Percentiles rank a stretch among this genome's conserved stretches.
Conservation (phyloP, 2,113 vertebrate species). For the Chascanopsetta lugubris region DNA sequence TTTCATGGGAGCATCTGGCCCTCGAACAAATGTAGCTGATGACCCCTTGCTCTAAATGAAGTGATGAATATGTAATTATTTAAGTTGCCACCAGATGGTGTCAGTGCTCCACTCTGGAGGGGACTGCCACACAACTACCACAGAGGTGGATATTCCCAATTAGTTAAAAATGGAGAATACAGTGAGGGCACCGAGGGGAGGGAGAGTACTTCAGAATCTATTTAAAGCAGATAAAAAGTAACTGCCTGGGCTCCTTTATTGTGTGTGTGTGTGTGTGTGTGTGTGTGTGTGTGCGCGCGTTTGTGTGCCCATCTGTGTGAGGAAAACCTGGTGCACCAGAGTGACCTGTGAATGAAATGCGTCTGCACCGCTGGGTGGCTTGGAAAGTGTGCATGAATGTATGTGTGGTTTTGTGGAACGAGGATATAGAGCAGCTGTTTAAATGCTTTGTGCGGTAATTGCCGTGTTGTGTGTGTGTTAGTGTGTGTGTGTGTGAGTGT, state of each 20-base stretch:
- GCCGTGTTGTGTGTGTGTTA: slow-evolving; percentile 20
- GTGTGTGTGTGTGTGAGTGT: slow-evolving; percentile 1
- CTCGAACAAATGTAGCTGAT: no score
- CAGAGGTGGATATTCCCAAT: slow-evolving; percentile 12
- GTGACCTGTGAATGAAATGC: slow-evolving; percentile 10
- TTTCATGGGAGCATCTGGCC: no score
- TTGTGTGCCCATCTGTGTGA: slow-evolving; percentile 25
- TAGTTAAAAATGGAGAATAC: slow-evolving; percentile 11
- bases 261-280: slow-evolving; percentile 22
- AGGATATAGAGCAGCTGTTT: slow-evolving; percentile 72
- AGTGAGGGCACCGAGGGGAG: background rate
- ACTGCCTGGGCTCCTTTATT: slow-evolving; percentile 3
- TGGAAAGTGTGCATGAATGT: slow-evolving; percentile 58
- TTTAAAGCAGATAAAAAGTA: slow-evolving; percentile 12
- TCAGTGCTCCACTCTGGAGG: slow-evolving; percentile 52
- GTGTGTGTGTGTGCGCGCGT: slow-evolving; percentile 27
- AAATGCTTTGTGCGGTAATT: slow-evolving; percentile 74
- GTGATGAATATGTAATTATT: slow-evolving; percentile 32
- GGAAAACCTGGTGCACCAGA: slow-evolving; percentile 40
- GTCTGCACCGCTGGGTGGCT: slow-evolving; percentile 51
- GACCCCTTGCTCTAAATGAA: no score
- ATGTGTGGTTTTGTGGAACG: slow-evolving; percentile 57
- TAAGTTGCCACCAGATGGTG: slow-evolving; percentile 68
- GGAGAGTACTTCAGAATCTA: slow-evolving; percentile 6
- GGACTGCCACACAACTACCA: background rate